Conservation (phyloP, 2,113 vertebrate genomes). For the Ciconia boyciana region DNA sequence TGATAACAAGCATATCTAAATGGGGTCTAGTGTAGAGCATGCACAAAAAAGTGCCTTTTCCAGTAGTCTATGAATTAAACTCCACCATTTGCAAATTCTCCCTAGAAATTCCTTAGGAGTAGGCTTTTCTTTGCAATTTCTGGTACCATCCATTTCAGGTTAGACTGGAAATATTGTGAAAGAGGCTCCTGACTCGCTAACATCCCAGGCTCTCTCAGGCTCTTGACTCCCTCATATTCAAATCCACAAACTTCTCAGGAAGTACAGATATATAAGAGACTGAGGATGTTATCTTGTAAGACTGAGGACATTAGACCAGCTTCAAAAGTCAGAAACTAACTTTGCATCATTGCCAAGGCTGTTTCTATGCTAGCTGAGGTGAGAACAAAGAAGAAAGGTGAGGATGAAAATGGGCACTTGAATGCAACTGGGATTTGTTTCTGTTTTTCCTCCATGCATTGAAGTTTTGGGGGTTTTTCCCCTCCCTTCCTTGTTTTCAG, state of each 20-base stretch:
- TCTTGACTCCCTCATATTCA: not conserved
- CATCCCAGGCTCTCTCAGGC: not conserved
- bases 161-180: constrained; percentile 39
- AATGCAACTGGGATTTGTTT: not conserved
- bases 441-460: not conserved
- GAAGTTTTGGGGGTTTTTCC: not conserved
- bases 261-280: not conserved
- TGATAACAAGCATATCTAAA: not conserved
- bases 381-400: not conserved
- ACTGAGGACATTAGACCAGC: not conserved
- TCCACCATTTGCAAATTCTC: not conserved
- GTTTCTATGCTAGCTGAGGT: not conserved
- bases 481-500: not conserved
- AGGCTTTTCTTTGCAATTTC: not conserved
- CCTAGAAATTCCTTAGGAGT: not conserved
- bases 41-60: not conserved
- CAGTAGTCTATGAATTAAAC: not conserved
- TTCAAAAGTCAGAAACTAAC: not conserved
- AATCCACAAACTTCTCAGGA: not conserved
- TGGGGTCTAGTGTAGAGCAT: not conserved
- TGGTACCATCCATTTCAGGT: constrained; percentile 9
- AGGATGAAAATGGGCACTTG: not conserved
- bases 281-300: not conserved
- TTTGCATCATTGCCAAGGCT: not conserved
- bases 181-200: not conserved